Evolutionary conservation across 1,140 invertebrate genomes (phyloP), one percentile per base, ranked within the genome.

Genomic region (Heliconius himera): DNA sequence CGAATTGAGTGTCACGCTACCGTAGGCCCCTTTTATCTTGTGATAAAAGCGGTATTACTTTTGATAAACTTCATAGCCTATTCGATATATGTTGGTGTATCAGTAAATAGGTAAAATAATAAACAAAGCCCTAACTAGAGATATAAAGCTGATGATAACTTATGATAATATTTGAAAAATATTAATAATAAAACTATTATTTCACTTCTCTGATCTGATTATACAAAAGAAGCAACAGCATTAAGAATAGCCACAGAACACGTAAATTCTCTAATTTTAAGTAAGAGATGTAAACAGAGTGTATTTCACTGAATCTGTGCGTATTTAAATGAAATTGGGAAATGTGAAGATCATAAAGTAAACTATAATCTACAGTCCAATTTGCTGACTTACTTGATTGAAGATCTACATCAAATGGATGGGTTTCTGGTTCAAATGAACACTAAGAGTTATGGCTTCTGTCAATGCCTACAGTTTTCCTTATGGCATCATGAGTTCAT

Each of bases 11-110:
- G 60, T 66, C 60, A 66, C 26, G 60, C 60, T 66, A 66, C 60
- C 60, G 60, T 29, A 66, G 60, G 60, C 60, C 60, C 60, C 60
- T 66, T 66, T 66, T 66, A 66, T 66, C 60, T 66, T 3, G 11
- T 66, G 60, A 66, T 66, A 66, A 29, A 22, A 16, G 60, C 60
- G 60, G 60, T 18, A 66, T 66, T 29, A 66, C 60, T 66, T 26
- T 66, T 26, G 60, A 66, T 66, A 66, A 66, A 66, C 60, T 29
- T 66, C 26, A 66, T 66, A 66, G 13, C 60, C 22, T 11, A 66
- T 26, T 66, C 13, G 60, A 29, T 66, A 66, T 29, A 29, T 66
- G 16, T 29, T 16, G 22, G 26, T 29, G 22, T 66, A 66, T 66
- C 11, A 66, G 22, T 66, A 29, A 29, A 29, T 29, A 66, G 13